These are phyloP conservation scores for Pemphigus obesinymphae DNA, from an alignment of 1,140 invertebrate species.

Conservation along the genomic window DNA sequence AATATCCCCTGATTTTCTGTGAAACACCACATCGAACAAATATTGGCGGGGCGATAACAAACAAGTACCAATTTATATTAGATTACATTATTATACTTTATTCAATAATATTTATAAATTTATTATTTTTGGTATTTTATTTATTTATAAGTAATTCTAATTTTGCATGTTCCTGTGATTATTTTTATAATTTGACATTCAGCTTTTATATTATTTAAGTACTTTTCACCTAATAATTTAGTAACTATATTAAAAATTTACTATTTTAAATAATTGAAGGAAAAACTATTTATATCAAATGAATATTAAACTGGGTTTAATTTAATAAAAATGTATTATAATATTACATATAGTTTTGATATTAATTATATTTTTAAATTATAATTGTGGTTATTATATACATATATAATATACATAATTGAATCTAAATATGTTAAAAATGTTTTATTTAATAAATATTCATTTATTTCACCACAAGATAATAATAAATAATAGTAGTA, in stretches of 20 bases:
- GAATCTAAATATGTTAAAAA: too few relatives aligned
- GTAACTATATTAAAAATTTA: neutral
- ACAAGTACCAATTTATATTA: too few relatives aligned
- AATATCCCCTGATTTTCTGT: too few relatives aligned
- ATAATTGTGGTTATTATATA: too few relatives aligned
- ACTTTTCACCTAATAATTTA: neutral
- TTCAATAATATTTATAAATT: neutral
- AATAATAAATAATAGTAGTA: too few relatives aligned
- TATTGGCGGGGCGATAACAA: too few relatives aligned
- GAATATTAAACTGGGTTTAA: neutral
- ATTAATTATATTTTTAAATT: too few relatives aligned
- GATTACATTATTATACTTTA: neutral
- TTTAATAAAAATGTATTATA: neutral
- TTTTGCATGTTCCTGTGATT: neutral
- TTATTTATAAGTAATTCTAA: neutral
- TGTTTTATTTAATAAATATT: too few relatives aligned
- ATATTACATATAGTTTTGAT: too few relatives aligned
- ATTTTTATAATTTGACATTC: neutral
- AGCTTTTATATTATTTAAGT: conserved; percentile 8
- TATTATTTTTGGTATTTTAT: neutral
- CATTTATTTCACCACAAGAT: neutral
- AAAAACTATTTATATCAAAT: neutral
- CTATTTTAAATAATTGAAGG: too few relatives aligned
- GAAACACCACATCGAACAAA: too few relatives aligned
- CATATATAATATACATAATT: too few relatives aligned